A percentile compares a stretch with the other conserved stretches of the same genome.
Evolutionary conservation across 2,888 invertebrate genomes (phyloP).

Genomic region (Clunio marinus): DNA sequence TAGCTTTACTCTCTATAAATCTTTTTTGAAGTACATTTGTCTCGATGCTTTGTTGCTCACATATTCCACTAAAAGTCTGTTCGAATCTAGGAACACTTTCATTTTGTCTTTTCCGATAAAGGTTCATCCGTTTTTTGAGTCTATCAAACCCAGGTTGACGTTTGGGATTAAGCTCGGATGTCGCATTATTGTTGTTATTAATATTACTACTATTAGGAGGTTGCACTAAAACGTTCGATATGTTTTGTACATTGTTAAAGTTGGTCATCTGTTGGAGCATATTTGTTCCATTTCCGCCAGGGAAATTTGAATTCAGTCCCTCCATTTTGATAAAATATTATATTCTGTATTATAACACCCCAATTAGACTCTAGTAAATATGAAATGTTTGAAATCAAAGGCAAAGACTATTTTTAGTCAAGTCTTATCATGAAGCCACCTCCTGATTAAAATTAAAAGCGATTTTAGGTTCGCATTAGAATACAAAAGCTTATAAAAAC

Average conservation of each 20-base stretch:
- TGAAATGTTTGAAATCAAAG: neutral
- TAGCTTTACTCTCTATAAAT: constrained; percentile 85
- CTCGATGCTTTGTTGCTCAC: constrained; percentile 88
- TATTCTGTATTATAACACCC: neutral
- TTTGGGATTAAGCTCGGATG: constrained; percentile 71
- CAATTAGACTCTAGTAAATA: neutral
- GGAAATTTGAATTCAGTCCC: constrained; percentile 21
- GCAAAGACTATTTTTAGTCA: neutral
- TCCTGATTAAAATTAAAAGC: neutral
- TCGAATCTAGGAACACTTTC: constrained; percentile 85
- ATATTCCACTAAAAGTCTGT: constrained; percentile 78
- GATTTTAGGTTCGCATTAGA: neutral
- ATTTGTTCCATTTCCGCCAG: neutral
- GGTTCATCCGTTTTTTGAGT: constrained; percentile 78
- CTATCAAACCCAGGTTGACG: constrained; percentile 83
- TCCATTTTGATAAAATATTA: neutral
- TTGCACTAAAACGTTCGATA: neutral
- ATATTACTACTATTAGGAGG: constrained; percentile 51
- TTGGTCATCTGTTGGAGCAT: constrained; percentile 31
- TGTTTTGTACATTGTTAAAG: neutral
- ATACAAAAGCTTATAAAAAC: neutral
- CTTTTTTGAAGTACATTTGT: constrained; percentile 82
- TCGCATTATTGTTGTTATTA: constrained; percentile 54
- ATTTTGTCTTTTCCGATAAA: constrained; percentile 78
- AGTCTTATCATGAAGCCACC: neutral